Evolutionary conservation across 92 coral and sea anemone genomes (phyloP).

Genomic region (Porites evermanni): DNA sequence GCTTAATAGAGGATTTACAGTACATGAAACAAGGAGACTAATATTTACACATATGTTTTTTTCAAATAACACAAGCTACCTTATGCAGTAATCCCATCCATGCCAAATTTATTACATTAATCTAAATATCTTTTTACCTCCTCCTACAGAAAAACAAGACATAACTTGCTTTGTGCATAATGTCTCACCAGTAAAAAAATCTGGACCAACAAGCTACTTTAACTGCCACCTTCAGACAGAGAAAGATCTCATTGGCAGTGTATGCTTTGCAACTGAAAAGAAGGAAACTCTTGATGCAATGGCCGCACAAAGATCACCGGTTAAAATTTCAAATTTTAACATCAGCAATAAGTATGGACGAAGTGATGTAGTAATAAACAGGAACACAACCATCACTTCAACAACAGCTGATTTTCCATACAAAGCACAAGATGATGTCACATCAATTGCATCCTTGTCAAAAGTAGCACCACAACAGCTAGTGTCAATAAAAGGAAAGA

Average conservation of each 20-base stretch:
- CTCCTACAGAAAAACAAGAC: conserved; percentile 44
- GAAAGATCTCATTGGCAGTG: conserved; percentile 33
- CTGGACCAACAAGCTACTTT: conserved; percentile 57
- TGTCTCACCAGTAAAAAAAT: conserved; percentile 61
- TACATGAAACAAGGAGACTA: conserved; percentile 32
- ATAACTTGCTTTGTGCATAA: conserved; percentile 61
- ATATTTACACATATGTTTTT: conserved; percentile 30
- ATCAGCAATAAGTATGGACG: conserved; percentile 66
- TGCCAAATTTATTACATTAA: conserved; percentile 38
- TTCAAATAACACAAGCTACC: conserved; percentile 43
- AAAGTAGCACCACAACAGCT: conserved; percentile 65
- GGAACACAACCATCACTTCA: conserved; percentile 51
- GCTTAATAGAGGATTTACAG: no score
- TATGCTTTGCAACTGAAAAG: conserved; percentile 63
- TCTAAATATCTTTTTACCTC: conserved; percentile 37
- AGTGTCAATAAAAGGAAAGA: conserved; percentile 55
- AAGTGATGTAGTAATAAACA: conserved; percentile 57
- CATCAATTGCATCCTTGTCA: conserved; percentile 63
- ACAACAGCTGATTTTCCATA: conserved; percentile 44
- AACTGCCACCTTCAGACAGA: conserved; percentile 68
- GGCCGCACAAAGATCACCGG: conserved; percentile 69
- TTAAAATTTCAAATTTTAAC: conserved; percentile 60
- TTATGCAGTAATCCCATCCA: conserved; percentile 43
- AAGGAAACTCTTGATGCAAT: conserved; percentile 63
- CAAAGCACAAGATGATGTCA: conserved; percentile 38